A percentile compares a stretch with the other conserved stretches of the same genome.
These are phyloP conservation scores for Chrysomela aeneicollis DNA, from an alignment of 2,888 invertebrate genomes.

Conservation along the genomic window DNA sequence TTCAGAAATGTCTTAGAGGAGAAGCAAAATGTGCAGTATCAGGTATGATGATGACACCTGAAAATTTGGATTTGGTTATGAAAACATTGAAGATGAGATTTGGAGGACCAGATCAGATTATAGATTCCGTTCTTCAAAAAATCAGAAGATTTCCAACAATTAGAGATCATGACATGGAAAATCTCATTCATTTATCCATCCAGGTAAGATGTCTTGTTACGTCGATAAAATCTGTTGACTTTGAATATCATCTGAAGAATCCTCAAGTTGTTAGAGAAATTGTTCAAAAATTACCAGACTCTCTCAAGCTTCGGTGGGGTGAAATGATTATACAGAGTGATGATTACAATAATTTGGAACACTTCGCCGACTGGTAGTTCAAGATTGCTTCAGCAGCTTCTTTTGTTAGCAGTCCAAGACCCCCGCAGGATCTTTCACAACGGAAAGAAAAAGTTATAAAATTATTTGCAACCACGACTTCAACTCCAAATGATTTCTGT, in stretches of 20 bases:
- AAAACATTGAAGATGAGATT: slow-evolving; percentile 13
- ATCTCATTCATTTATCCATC: no score
- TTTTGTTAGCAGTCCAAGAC: not conserved
- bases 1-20: no score
- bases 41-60: slow-evolving; percentile 12
- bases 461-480: not conserved
- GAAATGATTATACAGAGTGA: not conserved
- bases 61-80: slow-evolving; percentile 4
- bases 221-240: no score
- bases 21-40: no score
- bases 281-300: not conserved
- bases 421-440: not conserved
- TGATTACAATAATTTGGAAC: not conserved
- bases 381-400: slow-evolving; percentile 17
- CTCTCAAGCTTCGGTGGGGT: slow-evolving; percentile 1
- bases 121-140: not conserved
- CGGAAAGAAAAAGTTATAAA: not conserved
- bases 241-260: no score
- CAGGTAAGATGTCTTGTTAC: no score
- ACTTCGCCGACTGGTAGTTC: slow-evolving; percentile 4
- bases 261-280: no score
- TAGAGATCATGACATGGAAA: no score
- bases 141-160: not conserved
- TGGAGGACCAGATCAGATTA: slow-evolving; percentile 6
- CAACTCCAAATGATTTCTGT: not conserved